Conservation (phyloP, 2,113 vertebrate genomes). For the Leptosomus discolor region DNA sequence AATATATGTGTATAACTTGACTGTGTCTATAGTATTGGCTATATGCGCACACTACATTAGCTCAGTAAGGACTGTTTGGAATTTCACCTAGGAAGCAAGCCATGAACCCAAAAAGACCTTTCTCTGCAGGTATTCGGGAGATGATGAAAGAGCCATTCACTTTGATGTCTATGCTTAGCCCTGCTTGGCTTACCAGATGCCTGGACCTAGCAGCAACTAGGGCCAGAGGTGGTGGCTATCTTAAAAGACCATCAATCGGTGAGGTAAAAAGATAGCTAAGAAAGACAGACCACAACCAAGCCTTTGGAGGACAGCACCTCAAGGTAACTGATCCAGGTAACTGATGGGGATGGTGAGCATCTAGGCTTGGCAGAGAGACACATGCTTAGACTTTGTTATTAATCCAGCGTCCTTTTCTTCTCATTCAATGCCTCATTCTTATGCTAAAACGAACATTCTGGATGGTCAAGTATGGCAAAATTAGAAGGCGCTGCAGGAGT, state of each 20-base stretch:
- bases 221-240: neutral
- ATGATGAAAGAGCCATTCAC: neutral
- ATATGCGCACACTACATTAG: neutral
- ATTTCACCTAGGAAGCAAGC: neutral
- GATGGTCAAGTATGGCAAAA: neutral
- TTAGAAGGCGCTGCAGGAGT: neutral
- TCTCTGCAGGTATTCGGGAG: neutral
- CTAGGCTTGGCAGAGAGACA: neutral
- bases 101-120: neutral
- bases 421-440: neutral
- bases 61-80: neutral
- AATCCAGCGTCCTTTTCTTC: neutral
- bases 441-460: neutral
- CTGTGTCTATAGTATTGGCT: neutral
- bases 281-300: neutral
- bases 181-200: neutral
- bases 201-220: neutral
- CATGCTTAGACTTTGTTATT: neutral
- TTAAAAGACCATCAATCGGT: neutral
- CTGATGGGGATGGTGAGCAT: neutral
- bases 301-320: neutral
- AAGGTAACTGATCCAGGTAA: neutral
- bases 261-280: neutral
- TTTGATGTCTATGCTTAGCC: neutral
- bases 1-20: neutral